phyloP scores from a whole-genome alignment of 2,797 vertebrate genomes.

The Periophthalmus magnuspinnatus region DNA sequence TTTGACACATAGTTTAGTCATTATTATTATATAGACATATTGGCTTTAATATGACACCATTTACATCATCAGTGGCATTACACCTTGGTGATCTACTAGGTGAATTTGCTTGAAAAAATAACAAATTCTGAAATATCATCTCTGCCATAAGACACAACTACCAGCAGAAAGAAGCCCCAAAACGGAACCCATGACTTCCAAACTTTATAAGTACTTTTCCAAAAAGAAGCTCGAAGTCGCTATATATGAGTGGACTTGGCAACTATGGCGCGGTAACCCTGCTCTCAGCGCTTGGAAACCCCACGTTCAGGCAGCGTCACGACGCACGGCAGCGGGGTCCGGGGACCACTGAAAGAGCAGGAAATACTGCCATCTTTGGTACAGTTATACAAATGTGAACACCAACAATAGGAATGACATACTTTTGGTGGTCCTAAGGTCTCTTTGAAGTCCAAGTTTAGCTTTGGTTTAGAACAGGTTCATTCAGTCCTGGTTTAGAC shows the following conservation, averaged over 20 bases:
- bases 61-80: background rate
- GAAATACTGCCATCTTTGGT: conserved; percentile 71
- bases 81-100: background rate
- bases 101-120: background rate
- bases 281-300: conserved; percentile 83
- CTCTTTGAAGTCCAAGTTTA: background rate
- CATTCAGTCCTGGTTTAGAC: background rate
- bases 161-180: background rate
- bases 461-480: background rate
- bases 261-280: conserved; percentile 80
- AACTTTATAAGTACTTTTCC: background rate
- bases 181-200: background rate
- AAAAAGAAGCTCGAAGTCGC: background rate
- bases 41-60: background rate
- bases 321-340: conserved; percentile 71
- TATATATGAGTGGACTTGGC: background rate
- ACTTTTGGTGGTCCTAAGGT: background rate
- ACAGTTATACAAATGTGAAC: conserved; percentile 2
- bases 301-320: conserved; percentile 81
- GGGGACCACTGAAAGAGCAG: conserved; percentile 41
- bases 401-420: background rate
- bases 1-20: background rate
- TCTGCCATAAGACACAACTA: background rate
- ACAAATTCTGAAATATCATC: background rate
- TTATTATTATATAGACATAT: background rate